Conservation (phyloP, 2,113 vertebrate genomes). For the Carassius gibelio region DNA sequence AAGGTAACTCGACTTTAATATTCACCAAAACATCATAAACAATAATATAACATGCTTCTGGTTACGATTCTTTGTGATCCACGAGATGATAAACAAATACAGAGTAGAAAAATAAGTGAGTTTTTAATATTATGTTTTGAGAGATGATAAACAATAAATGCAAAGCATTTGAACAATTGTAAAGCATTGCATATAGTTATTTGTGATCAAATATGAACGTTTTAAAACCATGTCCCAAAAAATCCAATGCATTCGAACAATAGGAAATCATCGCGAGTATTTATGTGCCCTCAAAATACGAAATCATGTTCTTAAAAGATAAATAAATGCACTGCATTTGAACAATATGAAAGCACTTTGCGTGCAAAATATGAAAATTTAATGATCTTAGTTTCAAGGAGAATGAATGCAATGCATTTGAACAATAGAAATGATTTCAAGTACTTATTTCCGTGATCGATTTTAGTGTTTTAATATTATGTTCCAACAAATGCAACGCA, state of each 20-base stretch:
- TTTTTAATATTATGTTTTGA: too few relatives aligned
- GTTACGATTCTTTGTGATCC: not conserved
- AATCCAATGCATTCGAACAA: not conserved
- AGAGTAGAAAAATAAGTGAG: too few relatives aligned
- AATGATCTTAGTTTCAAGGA: not conserved
- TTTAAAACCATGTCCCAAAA: not conserved
- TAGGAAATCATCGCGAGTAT: not conserved
- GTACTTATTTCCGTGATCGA: not conserved
- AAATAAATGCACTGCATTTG: not conserved
- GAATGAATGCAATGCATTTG: not conserved
- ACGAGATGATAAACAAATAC: not conserved
- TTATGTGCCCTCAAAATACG: not conserved
- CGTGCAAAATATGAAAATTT: too few relatives aligned
- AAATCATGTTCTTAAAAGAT: too few relatives aligned
- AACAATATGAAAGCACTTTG: not conserved
- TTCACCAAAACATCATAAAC: not conserved
- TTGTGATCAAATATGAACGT: too few relatives aligned
- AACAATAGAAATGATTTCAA: not conserved
- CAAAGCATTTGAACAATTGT: not conserved
- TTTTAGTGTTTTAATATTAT: too few relatives aligned
- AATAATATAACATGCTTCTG: not conserved
- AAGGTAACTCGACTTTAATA: conserved; percentile 80
- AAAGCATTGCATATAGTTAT: too few relatives aligned
- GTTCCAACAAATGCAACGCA: not conserved
- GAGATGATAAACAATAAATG: not conserved